Percentiles rank a stretch among this genome's conserved stretches.
phyloP scores from a whole-genome alignment of 2,113 vertebrate species.

The Sinocyclocheilus anophthalmus region DNA sequence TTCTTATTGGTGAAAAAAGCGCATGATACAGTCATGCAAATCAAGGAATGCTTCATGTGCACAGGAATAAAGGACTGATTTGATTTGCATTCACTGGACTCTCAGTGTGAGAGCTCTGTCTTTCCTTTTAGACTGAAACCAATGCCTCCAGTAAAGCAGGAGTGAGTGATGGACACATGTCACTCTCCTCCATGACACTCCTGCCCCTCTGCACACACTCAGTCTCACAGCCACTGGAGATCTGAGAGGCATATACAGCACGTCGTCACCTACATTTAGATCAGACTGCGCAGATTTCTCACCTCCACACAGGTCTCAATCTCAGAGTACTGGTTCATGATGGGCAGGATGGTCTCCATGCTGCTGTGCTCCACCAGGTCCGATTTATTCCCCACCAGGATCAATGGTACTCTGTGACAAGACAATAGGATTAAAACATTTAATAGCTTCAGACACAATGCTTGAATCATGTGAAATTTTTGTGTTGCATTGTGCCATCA shows the following conservation, averaged over 20 bases:
- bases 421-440: neutral
- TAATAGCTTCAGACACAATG: neutral
- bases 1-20: neutral
- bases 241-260: neutral
- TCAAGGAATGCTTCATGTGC: neutral
- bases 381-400: slow-evolving; percentile 97
- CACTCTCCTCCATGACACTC: slow-evolving; percentile 48
- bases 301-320: slow-evolving; percentile 99
- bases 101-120: neutral
- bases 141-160: slow-evolving; percentile 43
- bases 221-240: neutral
- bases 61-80: neutral
- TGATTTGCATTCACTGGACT: slow-evolving; percentile 1
- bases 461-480: neutral
- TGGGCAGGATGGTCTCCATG: slow-evolving; percentile 98
- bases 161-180: slow-evolving; percentile 42
- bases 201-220: slow-evolving; percentile 38
- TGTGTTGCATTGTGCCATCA: neutral
- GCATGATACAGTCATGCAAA: neutral
- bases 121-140: slow-evolving; percentile 60
- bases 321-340: slow-evolving; percentile 98
- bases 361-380: slow-evolving; percentile 98
- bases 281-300: slow-evolving; percentile 46
- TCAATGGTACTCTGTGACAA: slow-evolving; percentile 84
- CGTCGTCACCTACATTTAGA: neutral